Evolutionary conservation across 2,888 invertebrate genomes (phyloP), one percentile per base, ranked within the genome.

Genomic region (Zeuzera pyrina): DNA sequence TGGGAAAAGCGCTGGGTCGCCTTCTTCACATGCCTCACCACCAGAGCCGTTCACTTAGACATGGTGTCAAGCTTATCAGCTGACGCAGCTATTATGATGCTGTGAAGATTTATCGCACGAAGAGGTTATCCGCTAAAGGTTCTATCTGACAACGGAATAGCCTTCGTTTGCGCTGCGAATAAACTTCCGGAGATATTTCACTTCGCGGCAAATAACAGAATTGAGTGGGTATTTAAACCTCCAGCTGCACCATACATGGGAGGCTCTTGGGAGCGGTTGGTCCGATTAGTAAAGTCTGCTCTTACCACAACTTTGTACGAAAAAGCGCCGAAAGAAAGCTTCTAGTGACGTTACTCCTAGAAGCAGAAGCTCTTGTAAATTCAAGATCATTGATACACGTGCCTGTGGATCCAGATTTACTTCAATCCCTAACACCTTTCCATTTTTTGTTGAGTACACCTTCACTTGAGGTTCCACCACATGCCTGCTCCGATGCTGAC

Each of bases 1-100:
- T 10, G 10, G 2, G 21, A 21, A 21, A 21, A 21, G 10, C 8
- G 21, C n/a, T 21, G 10, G n/a, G 10, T 21, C 8, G 21, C 21
- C 10, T 10, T 21, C 21, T 21, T 21, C 21, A 21, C 21, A 21
- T 21, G 21, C 21, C 3, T 21, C n/a, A 21, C 21, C 87, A 89
- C 89, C 48, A 29, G 87, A 30, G 21, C 21, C 21, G 10, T 21
- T 10, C 21, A n/a, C n/a, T n/a, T n/a, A 21, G 21, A 21, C 8
- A 21, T 21, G 7, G 21, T 21, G 7, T 7, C 8, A 7, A 21
- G 21, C n/a, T 21, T 21, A 21, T 21, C 21, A 3, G 21, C 21
- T 21, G 21, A 21, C n/a, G 21, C 21, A 3, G 21, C 8, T n/a
- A n/a, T n/a, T n/a, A n/a, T n/a, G n/a, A n/a, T n/a, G n/a, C n/a